Base-by-base conservation (phyloP, 2,888 invertebrate genomes). In the Drosophila niveifrons region DNA sequence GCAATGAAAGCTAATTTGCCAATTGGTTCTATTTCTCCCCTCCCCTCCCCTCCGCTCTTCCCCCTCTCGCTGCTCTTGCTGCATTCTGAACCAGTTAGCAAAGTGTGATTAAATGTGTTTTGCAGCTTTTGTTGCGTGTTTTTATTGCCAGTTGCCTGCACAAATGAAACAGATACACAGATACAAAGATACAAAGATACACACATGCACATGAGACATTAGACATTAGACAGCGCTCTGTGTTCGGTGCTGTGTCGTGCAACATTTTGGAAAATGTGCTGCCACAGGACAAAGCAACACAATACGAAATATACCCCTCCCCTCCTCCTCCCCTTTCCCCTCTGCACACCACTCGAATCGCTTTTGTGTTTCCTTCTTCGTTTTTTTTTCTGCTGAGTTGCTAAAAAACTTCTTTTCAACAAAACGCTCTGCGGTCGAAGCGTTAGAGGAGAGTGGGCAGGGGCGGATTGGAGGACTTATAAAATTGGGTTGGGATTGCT, bases 351-450 rank as follows among this genome's bases (percentile, higher is more conserved):
- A 61, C 67, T 48, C 62, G 44, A 56, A 36, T 53, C 17, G 61
- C 71, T 69, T 74, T 80, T 80, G 78, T 83, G 39, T 80, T 80
- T 74, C 64, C 72, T 72, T 23, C 23, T 23, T 23, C 4, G 23
- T 28, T 72, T 71, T 72, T 72, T 66, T 79, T 80, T 87, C 71
- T 89, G 88, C 85, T 84, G 85, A 85, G 82, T 85, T 85, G 89
- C 88, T 84, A 82, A 88, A 82, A 89, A 85, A 89, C 88, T 89
- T 85, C 85, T 82, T 85, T 89, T 81, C 88, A 84, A 82, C 83
- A 85, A 88, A 85, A 85, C 75, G 84, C 59, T 73, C 66, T 73
- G 78, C 53, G 87, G 83, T 75, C 52, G 23, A 50, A 53, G 46
- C 34, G 53, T 18, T 28, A 39, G 7, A n/a, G 46, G 10, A 17